Base-by-base conservation (phyloP, 2,113 vertebrate genomes). In the Galbula dea region DNA sequence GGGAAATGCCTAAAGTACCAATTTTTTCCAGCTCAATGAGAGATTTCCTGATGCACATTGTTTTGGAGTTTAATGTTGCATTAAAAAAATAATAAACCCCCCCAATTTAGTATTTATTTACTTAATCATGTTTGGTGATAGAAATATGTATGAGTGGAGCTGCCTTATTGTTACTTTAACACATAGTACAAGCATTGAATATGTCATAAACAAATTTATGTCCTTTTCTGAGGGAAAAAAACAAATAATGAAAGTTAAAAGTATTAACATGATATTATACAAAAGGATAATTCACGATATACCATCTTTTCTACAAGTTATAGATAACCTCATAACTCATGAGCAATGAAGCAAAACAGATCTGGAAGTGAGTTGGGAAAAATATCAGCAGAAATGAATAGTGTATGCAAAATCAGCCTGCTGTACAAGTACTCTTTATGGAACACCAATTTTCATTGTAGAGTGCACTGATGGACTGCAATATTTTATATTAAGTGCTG, bases 271-370 rank as follows among this genome's bases (percentile, higher is more conserved):
- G 92, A 59, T 14, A 65, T 74, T 90, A 90, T 84, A 36, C 19
- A 37, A 46, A 93, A 91, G 27, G 51, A 48, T 81, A 58, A 66
- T 22, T 73, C 5, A 3, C 52, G 21, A 55, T 78, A 34, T 39
- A 74, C 79, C 11, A 55, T 72, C 93, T 94, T 91, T 96, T 95
- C 78, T 37, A 2, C 67, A 66, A 92, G 21, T 94, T 93, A 82
- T 62, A 82, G 62, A 71, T 80, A 9, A 83, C 11, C 58, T 84
- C n/a, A 22, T 92, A 94, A 93, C 14, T 95, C 66, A 79, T 3
- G n/a, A 84, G 51, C 45, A 94, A 92, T 84, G n/a, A 29, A 95
- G 90, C 79, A 49, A 89, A 92, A 39, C 69, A 82, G 49, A 94
- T 58, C 29, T 61, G 39, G 65, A 95, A 94, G 41, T 67, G 51